A percentile compares a stretch with the other conserved stretches of the same genome.
phyloP scores from a whole-genome alignment of 1,140 invertebrate genomes.

The Rhagoletis pomonella region DNA sequence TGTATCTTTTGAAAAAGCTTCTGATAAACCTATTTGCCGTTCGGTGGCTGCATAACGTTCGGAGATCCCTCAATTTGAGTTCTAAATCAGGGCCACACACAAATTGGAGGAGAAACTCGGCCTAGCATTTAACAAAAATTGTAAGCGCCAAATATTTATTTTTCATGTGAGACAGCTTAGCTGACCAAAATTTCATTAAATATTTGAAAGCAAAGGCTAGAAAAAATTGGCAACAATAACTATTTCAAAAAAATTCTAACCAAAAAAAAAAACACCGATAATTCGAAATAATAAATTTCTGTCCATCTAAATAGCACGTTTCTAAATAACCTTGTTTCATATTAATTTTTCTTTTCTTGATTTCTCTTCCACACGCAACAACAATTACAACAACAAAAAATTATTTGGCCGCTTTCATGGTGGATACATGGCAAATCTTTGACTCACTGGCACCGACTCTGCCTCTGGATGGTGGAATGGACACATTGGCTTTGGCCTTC shows the following conservation, averaged over 20 bases:
- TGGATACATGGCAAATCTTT: neutral
- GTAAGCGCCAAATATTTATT: no score
- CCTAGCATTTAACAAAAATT: no score
- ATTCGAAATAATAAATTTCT: neutral
- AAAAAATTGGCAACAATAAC: neutral
- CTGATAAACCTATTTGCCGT: no score
- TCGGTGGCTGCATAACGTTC: no score
- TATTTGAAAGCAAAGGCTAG: neutral
- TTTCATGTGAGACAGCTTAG: no score
- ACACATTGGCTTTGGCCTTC: neutral
- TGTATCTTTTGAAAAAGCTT: no score
- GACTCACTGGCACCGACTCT: neutral
- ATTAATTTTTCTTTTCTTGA: neutral
- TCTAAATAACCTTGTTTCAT: slow-evolving; percentile 11
- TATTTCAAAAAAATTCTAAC: neutral
- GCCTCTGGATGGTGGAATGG: no score
- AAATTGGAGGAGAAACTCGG: no score
- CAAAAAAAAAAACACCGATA: neutral
- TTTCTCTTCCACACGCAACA: neutral
- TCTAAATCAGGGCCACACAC: no score
- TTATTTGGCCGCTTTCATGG: neutral
- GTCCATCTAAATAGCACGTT: neutral
- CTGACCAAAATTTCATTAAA: no score
- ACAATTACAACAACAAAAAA: slow-evolving; percentile 18
- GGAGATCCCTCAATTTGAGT: no score